A percentile compares a stretch with the other conserved stretches of the same genome.
These are phyloP conservation scores for Hydrophis major DNA, from an alignment of 2,797 vertebrate species.

Conservation along the genomic window DNA sequence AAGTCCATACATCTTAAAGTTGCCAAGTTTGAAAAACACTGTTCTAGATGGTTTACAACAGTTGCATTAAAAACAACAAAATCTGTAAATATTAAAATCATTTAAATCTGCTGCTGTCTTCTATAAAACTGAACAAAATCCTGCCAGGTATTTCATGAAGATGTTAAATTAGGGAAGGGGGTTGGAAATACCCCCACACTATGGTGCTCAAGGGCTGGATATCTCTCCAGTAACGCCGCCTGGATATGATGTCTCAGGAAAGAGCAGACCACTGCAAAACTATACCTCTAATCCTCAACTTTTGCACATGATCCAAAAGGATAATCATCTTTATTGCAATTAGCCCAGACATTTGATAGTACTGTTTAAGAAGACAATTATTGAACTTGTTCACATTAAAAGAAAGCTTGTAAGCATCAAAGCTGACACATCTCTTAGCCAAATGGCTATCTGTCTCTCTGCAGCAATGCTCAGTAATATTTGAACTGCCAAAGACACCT, in stretches of 20 bases:
- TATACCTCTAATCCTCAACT: neutral
- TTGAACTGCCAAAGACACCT: neutral
- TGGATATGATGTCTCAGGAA: neutral
- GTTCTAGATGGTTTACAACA: neutral
- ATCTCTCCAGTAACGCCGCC: neutral
- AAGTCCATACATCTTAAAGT: neutral
- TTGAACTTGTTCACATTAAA: neutral
- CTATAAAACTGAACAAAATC: neutral
- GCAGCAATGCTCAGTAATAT: neutral
- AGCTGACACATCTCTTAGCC: neutral
- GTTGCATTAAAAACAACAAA: neutral
- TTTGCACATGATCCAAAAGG: neutral
- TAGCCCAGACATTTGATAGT: neutral
- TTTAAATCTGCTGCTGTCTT: neutral
- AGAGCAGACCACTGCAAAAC: neutral
- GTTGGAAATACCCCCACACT: neutral
- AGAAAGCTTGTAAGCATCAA: neutral
- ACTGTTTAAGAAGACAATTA: neutral
- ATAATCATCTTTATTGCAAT: conserved; percentile 3
- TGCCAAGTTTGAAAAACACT: neutral
- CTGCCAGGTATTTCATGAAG: neutral
- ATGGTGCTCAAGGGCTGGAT: neutral
- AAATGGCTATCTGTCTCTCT: neutral
- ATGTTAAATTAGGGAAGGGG: neutral
- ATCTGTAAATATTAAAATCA: neutral